Evolutionary conservation across 2,888 invertebrate species (phyloP), one percentile per base, ranked within the genome.

Genomic region (Celastrina argiolus): DNA sequence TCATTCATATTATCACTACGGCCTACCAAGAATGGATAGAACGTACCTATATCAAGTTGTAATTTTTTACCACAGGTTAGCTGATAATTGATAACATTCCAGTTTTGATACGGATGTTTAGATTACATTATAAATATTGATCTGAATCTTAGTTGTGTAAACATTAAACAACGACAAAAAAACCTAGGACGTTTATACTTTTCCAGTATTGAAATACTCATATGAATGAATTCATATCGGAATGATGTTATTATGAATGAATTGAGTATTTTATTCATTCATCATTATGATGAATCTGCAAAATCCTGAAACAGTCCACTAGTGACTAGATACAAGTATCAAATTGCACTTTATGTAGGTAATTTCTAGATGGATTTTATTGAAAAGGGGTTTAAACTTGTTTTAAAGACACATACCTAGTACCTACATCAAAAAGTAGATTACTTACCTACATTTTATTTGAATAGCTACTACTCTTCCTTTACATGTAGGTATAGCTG

Each of bases 41-140:
- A 51, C 12, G 10, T 26, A 12, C 12, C 12, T 26, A 12, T 51
- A 51, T 22, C 22, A 51, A 51, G 51, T 16, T 26, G 45, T 51
- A 22, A 8, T 51, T 51, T 51, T 51, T 51, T 51, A 51, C 51
- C 51, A 14, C 45, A 45, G 45, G 36, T 10, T 51, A 51, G 18
- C 16, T 66, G 69, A 71, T 69, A 71, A 69, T 7, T 31, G 31
- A 31, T 65, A 68, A 51, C 64, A 68, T 71, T 68, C 67, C 66
- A 66, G 64, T 63, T 58, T 64, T 65, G 66, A 66, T 65, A 67
- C 66, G 73, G 74, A 73, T 71, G 72, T 72, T 71, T 74, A 67
- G 64, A 66, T 66, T 66, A 65, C 69, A 67, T 63, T 66, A 68
- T 68, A 72, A 69, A 72, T 68, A 72, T 70, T 68, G 51, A 28